These are phyloP conservation scores for Diachasma alloeum DNA, from an alignment of 1,140 invertebrate species.

Conservation along the genomic window DNA sequence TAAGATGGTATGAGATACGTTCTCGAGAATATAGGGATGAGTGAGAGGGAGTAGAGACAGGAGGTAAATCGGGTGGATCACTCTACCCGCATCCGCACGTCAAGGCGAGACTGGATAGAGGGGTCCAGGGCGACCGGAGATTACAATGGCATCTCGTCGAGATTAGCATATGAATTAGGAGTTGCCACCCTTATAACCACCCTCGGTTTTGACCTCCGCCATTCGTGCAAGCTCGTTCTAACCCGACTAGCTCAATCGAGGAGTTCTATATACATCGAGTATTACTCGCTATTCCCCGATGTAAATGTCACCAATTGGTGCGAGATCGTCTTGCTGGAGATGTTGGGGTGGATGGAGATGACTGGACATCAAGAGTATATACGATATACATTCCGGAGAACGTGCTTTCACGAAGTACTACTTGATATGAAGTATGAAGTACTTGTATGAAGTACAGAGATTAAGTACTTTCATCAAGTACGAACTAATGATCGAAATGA, in stretches of 20 bases:
- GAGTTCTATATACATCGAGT: background rate
- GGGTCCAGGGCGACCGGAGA: slow-evolving; percentile 60
- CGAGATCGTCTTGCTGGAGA: background rate
- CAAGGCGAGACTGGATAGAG: slow-evolving; percentile 57
- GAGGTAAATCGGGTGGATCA: slow-evolving; percentile 44
- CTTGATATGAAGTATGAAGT: too few relatives aligned
- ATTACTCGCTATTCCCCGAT: background rate
- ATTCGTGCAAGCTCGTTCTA: slow-evolving; percentile 30
- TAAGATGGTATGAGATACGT: background rate
- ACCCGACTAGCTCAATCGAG: background rate
- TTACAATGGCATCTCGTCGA: slow-evolving; percentile 65
- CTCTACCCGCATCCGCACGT: slow-evolving; percentile 53
- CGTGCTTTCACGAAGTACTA: too few relatives aligned
- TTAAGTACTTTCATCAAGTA: too few relatives aligned
- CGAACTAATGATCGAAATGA: too few relatives aligned
- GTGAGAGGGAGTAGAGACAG: slow-evolving; percentile 15
- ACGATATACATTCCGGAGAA: too few relatives aligned
- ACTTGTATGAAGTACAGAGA: too few relatives aligned
- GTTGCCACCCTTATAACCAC: slow-evolving; percentile 26
- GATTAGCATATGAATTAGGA: slow-evolving; percentile 66
- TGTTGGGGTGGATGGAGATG: background rate
- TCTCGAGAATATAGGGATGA: background rate
- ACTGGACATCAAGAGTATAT: background rate
- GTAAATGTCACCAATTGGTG: background rate
- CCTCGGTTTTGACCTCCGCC: slow-evolving; percentile 23